Evolutionary conservation across 2,888 invertebrate genomes (phyloP).

Genomic region (Drosophila austrosaltans): DNA sequence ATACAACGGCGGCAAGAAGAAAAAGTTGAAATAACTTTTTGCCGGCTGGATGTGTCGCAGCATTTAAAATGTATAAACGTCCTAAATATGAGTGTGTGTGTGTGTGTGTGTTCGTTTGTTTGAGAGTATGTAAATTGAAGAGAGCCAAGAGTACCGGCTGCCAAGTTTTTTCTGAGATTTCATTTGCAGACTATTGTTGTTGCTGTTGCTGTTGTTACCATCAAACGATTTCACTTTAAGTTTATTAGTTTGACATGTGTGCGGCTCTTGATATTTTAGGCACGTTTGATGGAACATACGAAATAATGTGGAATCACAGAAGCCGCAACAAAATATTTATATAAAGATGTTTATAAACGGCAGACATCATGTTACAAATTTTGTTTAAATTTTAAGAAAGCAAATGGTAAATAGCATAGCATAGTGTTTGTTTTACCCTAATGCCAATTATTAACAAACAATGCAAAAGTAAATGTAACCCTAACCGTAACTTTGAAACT

Average conservation of each 20-base stretch:
- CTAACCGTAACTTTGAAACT: slow-evolving; percentile 20
- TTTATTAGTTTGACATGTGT: slow-evolving; percentile 66
- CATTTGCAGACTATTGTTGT: slow-evolving; percentile 11
- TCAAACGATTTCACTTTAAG: slow-evolving; percentile 51
- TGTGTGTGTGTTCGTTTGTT: neutral
- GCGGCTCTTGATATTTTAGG: slow-evolving; percentile 60
- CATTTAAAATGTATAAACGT: slow-evolving; percentile 52
- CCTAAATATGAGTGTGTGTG: slow-evolving; percentile 1
- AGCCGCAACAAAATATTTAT: slow-evolving; percentile 45
- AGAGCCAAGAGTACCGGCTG: slow-evolving; percentile 1
- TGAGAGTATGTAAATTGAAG: slow-evolving; percentile 24
- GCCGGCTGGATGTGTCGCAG: slow-evolving; percentile 42
- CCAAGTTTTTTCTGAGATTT: slow-evolving; percentile 32
- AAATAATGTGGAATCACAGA: slow-evolving; percentile 40
- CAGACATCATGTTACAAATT: neutral
- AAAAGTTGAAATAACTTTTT: slow-evolving; percentile 51
- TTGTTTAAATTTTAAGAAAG: slow-evolving; percentile 1
- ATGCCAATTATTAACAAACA: slow-evolving; percentile 40
- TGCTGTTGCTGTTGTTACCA: slow-evolving; percentile 37
- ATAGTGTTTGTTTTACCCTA: slow-evolving; percentile 19
- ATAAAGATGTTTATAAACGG: slow-evolving; percentile 3
- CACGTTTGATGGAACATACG: slow-evolving; percentile 64
- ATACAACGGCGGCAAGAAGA: slow-evolving; percentile 24
- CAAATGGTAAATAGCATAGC: slow-evolving; percentile 11
- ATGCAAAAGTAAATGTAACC: slow-evolving; percentile 18